phyloP scores from a whole-genome alignment of 2,888 invertebrate species.

The Lithophane ornitopus region DNA sequence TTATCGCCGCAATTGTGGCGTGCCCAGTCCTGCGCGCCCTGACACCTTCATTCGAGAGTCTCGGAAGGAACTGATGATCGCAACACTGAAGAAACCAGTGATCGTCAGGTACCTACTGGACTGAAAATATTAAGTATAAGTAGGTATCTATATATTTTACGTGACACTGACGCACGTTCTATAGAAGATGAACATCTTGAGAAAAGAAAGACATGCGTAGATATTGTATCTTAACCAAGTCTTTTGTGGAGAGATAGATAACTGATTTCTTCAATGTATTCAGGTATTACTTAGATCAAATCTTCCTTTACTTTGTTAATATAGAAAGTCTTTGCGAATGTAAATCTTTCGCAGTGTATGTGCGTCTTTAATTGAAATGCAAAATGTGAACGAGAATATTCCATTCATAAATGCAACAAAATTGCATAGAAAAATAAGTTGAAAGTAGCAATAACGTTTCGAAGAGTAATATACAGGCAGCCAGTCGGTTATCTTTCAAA shows the following conservation, averaged over 20 bases:
- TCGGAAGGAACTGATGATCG: neutral
- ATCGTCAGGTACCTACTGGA: neutral
- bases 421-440: constrained; percentile 40
- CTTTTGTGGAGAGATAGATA: constrained; percentile 21
- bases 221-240: neutral
- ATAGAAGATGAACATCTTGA: constrained; percentile 10
- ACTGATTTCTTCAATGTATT: constrained; percentile 18
- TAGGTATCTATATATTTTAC: neutral
- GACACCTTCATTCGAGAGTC: neutral
- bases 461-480: constrained; percentile 1
- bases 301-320: constrained; percentile 31
- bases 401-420: constrained; percentile 40
- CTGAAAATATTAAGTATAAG: neutral
- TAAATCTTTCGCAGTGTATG: constrained; percentile 19
- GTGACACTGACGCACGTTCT: neutral
- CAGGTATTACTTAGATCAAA: constrained; percentile 20
- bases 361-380: constrained; percentile 21
- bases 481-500: too few species aligned
- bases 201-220: constrained; percentile 1
- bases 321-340: constrained; percentile 21
- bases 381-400: constrained; percentile 20
- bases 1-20: too few species aligned
- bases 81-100: neutral
- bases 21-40: too few species aligned
- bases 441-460: constrained; percentile 32